Conservation (phyloP, 2,113 vertebrate species). For the Amphilophus citrinellus region DNA sequence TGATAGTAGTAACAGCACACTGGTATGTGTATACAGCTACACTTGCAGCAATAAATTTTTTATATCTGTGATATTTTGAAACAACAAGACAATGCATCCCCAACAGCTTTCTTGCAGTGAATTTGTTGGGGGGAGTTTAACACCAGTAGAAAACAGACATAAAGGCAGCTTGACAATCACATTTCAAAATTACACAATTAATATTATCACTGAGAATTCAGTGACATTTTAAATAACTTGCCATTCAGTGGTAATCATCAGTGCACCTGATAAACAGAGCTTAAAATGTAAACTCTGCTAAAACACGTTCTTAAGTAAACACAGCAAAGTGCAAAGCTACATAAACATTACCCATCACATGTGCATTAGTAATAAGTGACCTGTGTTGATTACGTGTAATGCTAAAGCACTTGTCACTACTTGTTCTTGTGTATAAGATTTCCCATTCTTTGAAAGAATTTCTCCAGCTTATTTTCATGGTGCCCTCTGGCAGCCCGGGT, state of each 20-base stretch:
- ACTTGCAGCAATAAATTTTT: background rate
- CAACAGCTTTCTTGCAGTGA: background rate
- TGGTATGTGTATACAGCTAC: background rate
- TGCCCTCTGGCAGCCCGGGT: conserved; percentile 74
- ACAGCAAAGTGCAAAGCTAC: background rate
- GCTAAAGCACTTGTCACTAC: conserved; percentile 38
- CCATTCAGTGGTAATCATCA: background rate
- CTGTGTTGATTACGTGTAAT: background rate
- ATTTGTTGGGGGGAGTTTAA: background rate
- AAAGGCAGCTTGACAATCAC: background rate
- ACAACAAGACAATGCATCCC: background rate
- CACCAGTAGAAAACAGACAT: background rate
- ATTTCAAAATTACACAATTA: background rate
- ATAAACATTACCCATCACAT: background rate
- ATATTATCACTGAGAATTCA: no score
- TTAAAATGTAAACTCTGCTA: conserved; percentile 43
- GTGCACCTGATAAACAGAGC: conserved; percentile 12
- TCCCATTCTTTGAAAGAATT: conserved; percentile 89
- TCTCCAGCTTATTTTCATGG: conserved; percentile 91
- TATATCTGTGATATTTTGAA: background rate
- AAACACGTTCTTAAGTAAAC: background rate
- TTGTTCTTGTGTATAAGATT: conserved; percentile 90
- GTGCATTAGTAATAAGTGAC: background rate
- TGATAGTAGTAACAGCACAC: background rate
- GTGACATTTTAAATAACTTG: background rate